A percentile compares a stretch with the other conserved stretches of the same genome.
These are phyloP conservation scores for Cylindroiulus punctatus DNA, from an alignment of 2,888 invertebrate genomes.

Conservation along the genomic window DNA sequence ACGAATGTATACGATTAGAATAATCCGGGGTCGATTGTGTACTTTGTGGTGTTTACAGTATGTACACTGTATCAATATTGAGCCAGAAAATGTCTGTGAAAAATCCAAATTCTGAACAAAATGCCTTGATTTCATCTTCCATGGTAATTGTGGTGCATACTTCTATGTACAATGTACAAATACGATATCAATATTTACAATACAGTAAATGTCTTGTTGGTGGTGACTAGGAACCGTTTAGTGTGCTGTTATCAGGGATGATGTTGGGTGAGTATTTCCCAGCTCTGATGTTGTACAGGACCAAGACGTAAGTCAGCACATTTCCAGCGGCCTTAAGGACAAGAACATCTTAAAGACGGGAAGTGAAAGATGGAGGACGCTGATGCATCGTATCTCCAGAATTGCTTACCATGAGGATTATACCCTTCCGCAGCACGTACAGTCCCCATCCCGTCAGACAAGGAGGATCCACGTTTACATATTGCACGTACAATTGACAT, in stretches of 20 bases:
- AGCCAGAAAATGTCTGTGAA: no score
- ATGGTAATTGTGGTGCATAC: no score
- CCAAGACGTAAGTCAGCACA: slow-evolving; percentile 49
- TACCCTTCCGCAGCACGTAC: slow-evolving; percentile 11
- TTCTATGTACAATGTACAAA: no score
- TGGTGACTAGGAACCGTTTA: no score
- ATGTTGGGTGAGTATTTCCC: neutral
- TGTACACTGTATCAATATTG: no score
- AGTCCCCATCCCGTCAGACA: slow-evolving; percentile 51
- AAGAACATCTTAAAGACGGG: neutral
- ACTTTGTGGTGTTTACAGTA: no score
- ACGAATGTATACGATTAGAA: no score
- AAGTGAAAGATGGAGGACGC: neutral
- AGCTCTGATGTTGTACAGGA: slow-evolving; percentile 50
- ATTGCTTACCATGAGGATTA: slow-evolving; percentile 36
- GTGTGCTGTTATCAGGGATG: neutral
- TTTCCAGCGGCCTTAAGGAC: slow-evolving; percentile 44
- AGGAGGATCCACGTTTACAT: slow-evolving; percentile 48
- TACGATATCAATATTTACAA: no score
- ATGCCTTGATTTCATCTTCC: no score
- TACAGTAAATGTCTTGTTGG: no score
- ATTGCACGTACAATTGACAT: slow-evolving; percentile 48
- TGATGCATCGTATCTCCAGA: neutral
- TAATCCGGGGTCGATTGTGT: no score
- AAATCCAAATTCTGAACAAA: no score